Evolutionary conservation across 2,888 invertebrate genomes (phyloP).

Genomic region (Pseudococcus jackbeardsleyi): DNA sequence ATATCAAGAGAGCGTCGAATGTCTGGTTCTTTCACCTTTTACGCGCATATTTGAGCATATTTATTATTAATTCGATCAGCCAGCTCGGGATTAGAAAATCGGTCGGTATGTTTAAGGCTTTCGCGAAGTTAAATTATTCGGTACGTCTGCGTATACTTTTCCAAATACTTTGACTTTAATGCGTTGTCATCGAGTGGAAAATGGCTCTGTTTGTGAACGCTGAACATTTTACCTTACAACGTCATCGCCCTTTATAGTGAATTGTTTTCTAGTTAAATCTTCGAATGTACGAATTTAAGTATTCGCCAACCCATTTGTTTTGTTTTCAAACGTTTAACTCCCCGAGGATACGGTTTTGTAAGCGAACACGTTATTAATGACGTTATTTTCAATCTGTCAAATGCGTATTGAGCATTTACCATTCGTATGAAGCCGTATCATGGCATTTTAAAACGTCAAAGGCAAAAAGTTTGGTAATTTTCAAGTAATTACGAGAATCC

Average conservation of each 20-base stretch:
- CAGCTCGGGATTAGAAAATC: not conserved
- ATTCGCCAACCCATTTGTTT: conserved; percentile 21
- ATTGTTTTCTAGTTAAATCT: conserved; percentile 15
- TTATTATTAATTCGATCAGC: not conserved
- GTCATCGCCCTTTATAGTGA: not conserved
- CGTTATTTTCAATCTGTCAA: conserved; percentile 42
- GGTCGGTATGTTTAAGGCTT: too few relatives aligned
- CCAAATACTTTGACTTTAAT: not conserved
- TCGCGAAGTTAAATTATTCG: too few relatives aligned
- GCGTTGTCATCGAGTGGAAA: not conserved
- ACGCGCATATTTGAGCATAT: not conserved
- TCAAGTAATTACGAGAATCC: not conserved
- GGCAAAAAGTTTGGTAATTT: too few relatives aligned
- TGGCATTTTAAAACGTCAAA: not conserved
- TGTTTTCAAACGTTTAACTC: not conserved
- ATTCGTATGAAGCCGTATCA: not conserved
- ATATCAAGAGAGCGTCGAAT: not conserved
- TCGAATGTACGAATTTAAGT: conserved; percentile 9
- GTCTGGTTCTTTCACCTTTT: not conserved
- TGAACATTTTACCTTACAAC: not conserved
- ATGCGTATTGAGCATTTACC: not conserved
- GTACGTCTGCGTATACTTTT: too few relatives aligned
- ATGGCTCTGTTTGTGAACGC: not conserved
- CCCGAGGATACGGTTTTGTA: not conserved
- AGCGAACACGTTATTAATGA: conserved; percentile 32